Evolutionary conservation across 2,797 vertebrate genomes (phyloP), one percentile per base, ranked within the genome.

Genomic region (Sebastes matsubarae): DNA sequence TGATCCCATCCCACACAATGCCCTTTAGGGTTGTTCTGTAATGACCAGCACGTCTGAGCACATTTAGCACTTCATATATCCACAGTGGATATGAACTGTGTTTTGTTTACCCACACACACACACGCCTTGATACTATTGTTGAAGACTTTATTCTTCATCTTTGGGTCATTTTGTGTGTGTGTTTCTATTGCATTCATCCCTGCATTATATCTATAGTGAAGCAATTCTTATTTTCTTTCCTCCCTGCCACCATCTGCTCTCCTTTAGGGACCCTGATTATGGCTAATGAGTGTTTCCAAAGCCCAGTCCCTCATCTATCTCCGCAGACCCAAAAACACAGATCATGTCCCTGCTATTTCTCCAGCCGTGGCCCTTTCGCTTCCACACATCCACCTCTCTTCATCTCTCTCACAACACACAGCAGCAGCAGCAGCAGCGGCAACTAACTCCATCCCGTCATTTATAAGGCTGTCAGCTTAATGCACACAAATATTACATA

Each of bases 401-500:
- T 88, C 68, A 78, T 85, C 77, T 80, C 72, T 55, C 66, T 79
- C 71, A 60, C 64, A 87, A 69, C 77, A 76, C 73, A 76, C 88
- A 77, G 75, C 83, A 80, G 81, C 91, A 85, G 72, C 79, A 29
- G 8, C 20, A 46, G 60, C 46, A 18, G 34, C 20, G 14, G 38
- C 42, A 16, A 65, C 90, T 75, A 83, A 90, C 84, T 84, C 86
- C 78, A 82, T 72, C 77, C 91, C 84, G 86, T 94, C 89, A 93
- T 92, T 95, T 94, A 94, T 93, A 91, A 86, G 88, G 86, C 94
- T 94, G 94, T 95, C 95, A 94, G 72, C 84, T 93, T 95, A 90
- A 92, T 83, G 87, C 89, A 89, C 88, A 89, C 91, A 94, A 91
- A 94, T 93, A 94, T 95, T 94, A 95, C 92, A 94, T 95, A 94